Evolutionary conservation across 1,140 invertebrate genomes (phyloP).

Genomic region (Ectropis grisescens): DNA sequence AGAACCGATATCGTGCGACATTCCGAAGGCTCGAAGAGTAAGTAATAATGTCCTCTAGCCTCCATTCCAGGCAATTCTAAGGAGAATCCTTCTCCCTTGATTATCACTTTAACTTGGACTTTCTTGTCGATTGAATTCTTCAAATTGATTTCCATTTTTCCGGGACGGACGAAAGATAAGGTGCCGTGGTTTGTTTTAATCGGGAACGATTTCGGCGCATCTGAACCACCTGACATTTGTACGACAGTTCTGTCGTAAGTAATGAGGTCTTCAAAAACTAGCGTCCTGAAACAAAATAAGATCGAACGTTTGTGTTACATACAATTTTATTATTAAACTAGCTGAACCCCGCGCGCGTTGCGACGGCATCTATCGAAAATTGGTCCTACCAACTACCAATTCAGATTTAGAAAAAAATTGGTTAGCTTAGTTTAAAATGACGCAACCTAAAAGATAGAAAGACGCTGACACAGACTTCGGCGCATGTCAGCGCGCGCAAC

Average conservation of each 20-base stretch:
- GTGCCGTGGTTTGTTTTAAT: conserved; percentile 46
- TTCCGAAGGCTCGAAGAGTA: conserved; percentile 39
- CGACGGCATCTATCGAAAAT: too few relatives aligned
- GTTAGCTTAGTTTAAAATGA: too few relatives aligned
- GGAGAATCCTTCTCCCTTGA: conserved; percentile 43
- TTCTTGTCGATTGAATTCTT: conserved; percentile 43
- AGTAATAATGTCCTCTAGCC: conserved; percentile 26
- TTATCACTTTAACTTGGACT: conserved; percentile 41
- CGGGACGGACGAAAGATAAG: conserved; percentile 43
- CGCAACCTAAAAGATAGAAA: too few relatives aligned
- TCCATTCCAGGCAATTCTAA: conserved; percentile 38
- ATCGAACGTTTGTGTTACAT: conserved; percentile 2
- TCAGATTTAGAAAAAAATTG: too few relatives aligned
- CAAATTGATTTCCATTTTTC: conserved; percentile 44
- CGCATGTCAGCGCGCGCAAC: too few relatives aligned
- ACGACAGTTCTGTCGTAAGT: conserved; percentile 25
- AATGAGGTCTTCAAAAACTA: conserved; percentile 37
- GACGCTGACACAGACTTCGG: too few relatives aligned
- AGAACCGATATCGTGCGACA: conserved; percentile 35
- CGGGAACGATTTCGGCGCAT: conserved; percentile 38
- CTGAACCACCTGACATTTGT: conserved; percentile 29
- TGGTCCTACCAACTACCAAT: too few relatives aligned
- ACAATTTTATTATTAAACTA: too few relatives aligned
- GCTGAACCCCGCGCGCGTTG: too few relatives aligned
- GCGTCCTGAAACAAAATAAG: conserved; percentile 22